Evolutionary conservation across 2,888 invertebrate species (phyloP).

Genomic region (Belgica antarctica): DNA sequence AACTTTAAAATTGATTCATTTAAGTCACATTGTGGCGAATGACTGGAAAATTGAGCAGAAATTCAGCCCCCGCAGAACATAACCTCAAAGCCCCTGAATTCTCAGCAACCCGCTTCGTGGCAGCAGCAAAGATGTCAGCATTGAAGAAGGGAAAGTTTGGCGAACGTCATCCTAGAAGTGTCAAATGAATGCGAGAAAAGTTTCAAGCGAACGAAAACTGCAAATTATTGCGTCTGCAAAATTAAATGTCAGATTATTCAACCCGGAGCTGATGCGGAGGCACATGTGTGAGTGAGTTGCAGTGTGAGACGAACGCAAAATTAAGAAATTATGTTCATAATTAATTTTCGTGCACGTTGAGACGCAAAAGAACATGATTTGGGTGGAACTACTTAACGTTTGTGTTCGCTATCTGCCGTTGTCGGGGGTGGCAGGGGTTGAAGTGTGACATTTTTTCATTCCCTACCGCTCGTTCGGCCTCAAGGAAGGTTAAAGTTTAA

Average conservation of each 20-base stretch:
- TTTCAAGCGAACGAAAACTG: conserved; percentile 14
- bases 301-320: conserved; percentile 13
- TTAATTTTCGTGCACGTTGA: conserved; percentile 19
- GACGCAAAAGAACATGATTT: conserved; percentile 36
- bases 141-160: not conserved
- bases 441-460: conserved; percentile 5
- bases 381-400: conserved; percentile 32
- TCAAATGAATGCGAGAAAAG: conserved; percentile 15
- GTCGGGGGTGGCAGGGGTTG: not conserved
- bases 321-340: conserved; percentile 43
- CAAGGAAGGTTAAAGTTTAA: conserved; percentile 36
- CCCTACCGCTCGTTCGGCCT: not conserved
- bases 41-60: too few relatives aligned
- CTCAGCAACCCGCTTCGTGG: too few relatives aligned
- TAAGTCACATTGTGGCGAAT: too few relatives aligned
- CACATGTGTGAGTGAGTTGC: not conserved
- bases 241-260: conserved; percentile 39
- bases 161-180: not conserved
- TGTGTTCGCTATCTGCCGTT: not conserved
- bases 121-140: not conserved
- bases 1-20: too few relatives aligned
- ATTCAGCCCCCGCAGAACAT: too few relatives aligned
- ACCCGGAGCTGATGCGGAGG: not conserved
- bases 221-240: conserved; percentile 32
- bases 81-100: too few relatives aligned